Evolutionary conservation across 2,888 invertebrate genomes (phyloP).

Genomic region (Nymphalis urticae): DNA sequence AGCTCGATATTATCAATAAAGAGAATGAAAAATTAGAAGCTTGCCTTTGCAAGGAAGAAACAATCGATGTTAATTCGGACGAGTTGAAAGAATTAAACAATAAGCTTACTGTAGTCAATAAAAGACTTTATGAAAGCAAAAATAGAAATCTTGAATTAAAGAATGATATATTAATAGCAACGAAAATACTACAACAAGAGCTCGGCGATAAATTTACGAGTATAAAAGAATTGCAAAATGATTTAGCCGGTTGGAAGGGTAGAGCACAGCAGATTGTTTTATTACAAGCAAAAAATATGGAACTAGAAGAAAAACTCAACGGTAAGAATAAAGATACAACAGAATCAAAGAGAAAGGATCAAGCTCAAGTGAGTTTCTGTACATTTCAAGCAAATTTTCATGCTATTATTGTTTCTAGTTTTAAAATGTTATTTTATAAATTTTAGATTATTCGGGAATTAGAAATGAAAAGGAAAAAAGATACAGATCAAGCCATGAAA

Average conservation of each 20-base stretch:
- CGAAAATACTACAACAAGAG: constrained; percentile 88
- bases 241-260: constrained; percentile 86
- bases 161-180: constrained; percentile 86
- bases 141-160: constrained; percentile 86
- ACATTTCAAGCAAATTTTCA: neutral
- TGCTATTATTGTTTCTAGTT: neutral
- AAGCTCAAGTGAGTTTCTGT: constrained; percentile 52
- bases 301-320: constrained; percentile 84
- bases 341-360: constrained; percentile 61
- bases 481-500: constrained; percentile 82
- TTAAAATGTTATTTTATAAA: neutral
- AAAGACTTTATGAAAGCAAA: constrained; percentile 85
- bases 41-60: constrained; percentile 74
- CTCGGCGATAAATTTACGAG: constrained; percentile 86
- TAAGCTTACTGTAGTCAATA: constrained; percentile 81
- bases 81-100: constrained; percentile 83
- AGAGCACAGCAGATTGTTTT: constrained; percentile 88
- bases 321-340: constrained; percentile 59
- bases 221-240: constrained; percentile 81
- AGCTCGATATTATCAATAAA: constrained; percentile 64
- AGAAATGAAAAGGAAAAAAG: constrained; percentile 80
- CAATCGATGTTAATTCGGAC: constrained; percentile 61
- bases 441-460: constrained; percentile 73
- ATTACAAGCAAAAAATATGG: constrained; percentile 85
- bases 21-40: constrained; percentile 62